Evolutionary conservation across 2,113 vertebrate species (phyloP).

Genomic region (Nannospalax galili): DNA sequence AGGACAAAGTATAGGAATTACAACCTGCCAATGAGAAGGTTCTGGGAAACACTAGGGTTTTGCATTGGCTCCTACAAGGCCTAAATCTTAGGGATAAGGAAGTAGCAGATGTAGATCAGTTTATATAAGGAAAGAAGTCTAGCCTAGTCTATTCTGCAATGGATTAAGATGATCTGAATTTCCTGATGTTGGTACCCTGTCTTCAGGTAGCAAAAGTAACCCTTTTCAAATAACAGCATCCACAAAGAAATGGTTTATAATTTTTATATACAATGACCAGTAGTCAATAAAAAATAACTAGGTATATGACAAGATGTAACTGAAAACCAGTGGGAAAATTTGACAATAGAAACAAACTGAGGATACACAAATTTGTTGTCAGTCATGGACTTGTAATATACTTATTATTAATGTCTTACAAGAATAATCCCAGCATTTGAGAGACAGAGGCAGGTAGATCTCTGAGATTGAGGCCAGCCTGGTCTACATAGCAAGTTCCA

Average conservation of each 20-base stretch:
- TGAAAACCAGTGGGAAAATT: not conserved
- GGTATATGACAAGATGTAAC: not conserved
- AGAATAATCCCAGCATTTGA: not conserved
- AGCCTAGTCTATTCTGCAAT: not conserved
- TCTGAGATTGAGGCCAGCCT: no score
- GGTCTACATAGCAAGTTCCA: no score
- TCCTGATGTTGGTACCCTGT: not conserved
- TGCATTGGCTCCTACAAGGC: not conserved
- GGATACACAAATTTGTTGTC: not conserved
- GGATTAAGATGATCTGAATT: not conserved
- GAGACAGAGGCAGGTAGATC: no score
- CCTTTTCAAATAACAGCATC: constrained; percentile 19
- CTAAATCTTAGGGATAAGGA: not conserved
- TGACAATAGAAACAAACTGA: not conserved
- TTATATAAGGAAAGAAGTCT: not conserved
- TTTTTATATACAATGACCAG: not conserved
- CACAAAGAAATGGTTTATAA: not conserved
- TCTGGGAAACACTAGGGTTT: not conserved
- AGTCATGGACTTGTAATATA: not conserved
- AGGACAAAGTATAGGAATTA: not conserved
- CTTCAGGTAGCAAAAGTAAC: constrained; percentile 25
- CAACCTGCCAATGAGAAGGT: no score
- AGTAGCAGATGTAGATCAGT: not conserved
- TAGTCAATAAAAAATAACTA: constrained; percentile 20
- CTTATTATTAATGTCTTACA: not conserved